Percentiles rank a stretch among this genome's conserved stretches.
phyloP scores from a whole-genome alignment of 2,797 vertebrate genomes.

The Momotus momota region DNA sequence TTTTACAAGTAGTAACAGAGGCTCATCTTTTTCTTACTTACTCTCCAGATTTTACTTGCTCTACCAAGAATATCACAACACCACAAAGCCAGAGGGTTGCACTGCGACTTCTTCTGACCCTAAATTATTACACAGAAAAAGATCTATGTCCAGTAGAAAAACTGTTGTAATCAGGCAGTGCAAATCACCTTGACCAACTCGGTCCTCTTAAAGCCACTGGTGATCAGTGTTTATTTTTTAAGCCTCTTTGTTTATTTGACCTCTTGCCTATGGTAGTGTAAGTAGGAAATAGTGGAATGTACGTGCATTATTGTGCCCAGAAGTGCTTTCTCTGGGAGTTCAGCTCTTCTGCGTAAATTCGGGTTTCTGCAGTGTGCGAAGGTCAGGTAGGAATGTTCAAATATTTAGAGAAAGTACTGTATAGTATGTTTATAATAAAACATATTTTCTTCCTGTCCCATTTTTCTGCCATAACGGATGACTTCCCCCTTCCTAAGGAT shows the following conservation, averaged over 20 bases:
- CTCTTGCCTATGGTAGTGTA: neutral
- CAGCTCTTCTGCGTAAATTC: neutral
- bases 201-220: neutral
- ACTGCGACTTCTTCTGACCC: neutral
- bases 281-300: slow-evolving; percentile 47
- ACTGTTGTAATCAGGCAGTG: neutral
- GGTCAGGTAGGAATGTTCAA: slow-evolving; percentile 32
- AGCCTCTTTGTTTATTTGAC: slow-evolving; percentile 6
- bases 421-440: slow-evolving; percentile 45
- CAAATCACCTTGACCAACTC: neutral
- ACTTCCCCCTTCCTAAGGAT: slow-evolving; percentile 34
- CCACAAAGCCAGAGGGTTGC: neutral
- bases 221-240: slow-evolving; percentile 5
- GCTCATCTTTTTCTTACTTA: neutral
- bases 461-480: slow-evolving; percentile 42
- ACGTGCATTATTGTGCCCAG: neutral
- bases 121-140: neutral
- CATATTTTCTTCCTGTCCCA: slow-evolving; percentile 56
- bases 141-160: neutral
- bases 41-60: neutral
- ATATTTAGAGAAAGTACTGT: slow-evolving; percentile 47
- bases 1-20: neutral
- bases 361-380: neutral
- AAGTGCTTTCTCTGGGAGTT: neutral
- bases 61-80: neutral